These are phyloP conservation scores for Ranitomeya variabilis DNA, from an alignment of 2,113 vertebrate genomes.

Conservation along the genomic window DNA sequence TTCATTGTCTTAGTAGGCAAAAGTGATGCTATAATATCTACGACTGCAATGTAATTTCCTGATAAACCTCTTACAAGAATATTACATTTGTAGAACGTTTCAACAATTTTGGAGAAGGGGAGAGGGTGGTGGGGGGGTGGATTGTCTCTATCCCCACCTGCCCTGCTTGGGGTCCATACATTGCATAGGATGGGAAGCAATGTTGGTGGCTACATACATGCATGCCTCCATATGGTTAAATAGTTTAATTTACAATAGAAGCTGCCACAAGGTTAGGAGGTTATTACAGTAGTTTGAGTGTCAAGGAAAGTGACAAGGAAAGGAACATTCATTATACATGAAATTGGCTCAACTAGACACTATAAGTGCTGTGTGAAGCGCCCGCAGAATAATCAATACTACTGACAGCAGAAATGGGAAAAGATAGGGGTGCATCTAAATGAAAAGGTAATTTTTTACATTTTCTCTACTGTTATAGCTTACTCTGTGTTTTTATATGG, in stretches of 20 bases:
- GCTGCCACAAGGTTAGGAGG: not conserved
- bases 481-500: too few species aligned
- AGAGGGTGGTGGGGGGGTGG: too few species aligned
- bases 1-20: not conserved
- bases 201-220: not conserved
- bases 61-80: not conserved
- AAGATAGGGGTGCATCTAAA: not conserved
- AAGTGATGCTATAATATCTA: too few species aligned
- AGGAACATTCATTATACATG: conserved; percentile 12
- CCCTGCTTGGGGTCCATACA: not conserved
- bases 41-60: not conserved
- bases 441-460: not conserved
- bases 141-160: not conserved
- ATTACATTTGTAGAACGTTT: not conserved
- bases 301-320: not conserved
- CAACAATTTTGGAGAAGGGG: not conserved
- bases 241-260: not conserved
- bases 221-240: not conserved
- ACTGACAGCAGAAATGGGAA: not conserved
- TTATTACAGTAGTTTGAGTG: not conserved
- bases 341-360: not conserved
- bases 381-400: not conserved
- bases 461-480: too few species aligned
- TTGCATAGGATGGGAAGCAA: not conserved
- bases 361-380: not conserved